Evolutionary conservation across 1,140 invertebrate genomes (phyloP).

Genomic region (Rhopalosiphum maidis): DNA sequence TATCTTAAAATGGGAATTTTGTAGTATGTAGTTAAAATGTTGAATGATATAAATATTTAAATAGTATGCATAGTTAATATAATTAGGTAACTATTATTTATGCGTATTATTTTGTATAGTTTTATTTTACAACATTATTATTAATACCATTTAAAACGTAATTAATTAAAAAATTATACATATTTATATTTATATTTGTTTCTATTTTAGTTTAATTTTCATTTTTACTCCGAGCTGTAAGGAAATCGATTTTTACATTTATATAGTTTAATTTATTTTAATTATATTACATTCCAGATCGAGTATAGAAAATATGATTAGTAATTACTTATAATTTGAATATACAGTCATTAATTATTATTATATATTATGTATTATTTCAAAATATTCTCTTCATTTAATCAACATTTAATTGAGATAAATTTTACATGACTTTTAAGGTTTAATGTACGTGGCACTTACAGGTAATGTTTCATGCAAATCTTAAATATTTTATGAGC

Average conservation of each 20-base stretch:
- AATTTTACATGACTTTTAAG: too few relatives aligned
- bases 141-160: background rate
- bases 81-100: too few relatives aligned
- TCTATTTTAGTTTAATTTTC: background rate
- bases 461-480: background rate
- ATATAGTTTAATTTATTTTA: background rate
- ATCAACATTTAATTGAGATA: too few relatives aligned
- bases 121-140: background rate
- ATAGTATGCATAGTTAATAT: background rate
- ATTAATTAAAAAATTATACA: background rate
- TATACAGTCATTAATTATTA: background rate
- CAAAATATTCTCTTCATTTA: too few relatives aligned
- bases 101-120: background rate
- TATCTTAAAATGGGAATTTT: background rate
- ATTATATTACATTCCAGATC: too few relatives aligned
- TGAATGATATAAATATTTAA: background rate
- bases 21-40: background rate
- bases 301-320: background rate
- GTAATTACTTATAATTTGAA: background rate
- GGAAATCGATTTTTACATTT: background rate
- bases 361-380: background rate
- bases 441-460: background rate
- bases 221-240: background rate
- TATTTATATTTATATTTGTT: background rate
- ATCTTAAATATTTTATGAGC: background rate